phyloP scores from a whole-genome alignment of 2,797 vertebrate genomes.

The Labroides dimidiatus region DNA sequence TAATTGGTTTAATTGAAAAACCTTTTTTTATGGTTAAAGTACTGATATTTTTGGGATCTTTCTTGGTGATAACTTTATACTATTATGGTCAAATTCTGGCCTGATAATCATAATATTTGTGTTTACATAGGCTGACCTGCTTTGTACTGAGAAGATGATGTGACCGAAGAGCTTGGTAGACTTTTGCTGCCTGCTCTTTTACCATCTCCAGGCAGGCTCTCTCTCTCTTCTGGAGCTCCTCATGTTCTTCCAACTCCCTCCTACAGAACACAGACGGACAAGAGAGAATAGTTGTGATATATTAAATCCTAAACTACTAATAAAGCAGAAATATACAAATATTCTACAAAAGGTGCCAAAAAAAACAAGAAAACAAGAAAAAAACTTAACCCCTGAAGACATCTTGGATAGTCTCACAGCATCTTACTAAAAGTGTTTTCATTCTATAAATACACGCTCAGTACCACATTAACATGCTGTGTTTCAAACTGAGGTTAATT shows the following conservation, averaged over 20 bases:
- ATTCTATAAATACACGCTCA: not conserved
- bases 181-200: slow-evolving; percentile 83
- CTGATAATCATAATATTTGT: not conserved
- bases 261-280: slow-evolving; percentile 75
- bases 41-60: too few species aligned
- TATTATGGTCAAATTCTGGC: not conserved
- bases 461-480: not conserved
- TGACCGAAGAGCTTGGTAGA: slow-evolving; percentile 86
- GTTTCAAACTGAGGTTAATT: slow-evolving; percentile 6
- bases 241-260: slow-evolving; percentile 85
- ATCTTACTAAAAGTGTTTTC: too few species aligned
- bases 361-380: too few species aligned
- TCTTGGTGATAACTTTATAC: too few species aligned
- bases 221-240: slow-evolving; percentile 85
- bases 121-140: slow-evolving; percentile 82
- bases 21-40: too few species aligned
- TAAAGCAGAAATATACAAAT: not conserved
- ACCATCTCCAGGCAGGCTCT: slow-evolving; percentile 78
- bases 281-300: slow-evolving; percentile 1
- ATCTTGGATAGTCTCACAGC: too few species aligned
- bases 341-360: too few species aligned
- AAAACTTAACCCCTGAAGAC: too few species aligned
- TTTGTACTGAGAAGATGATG: slow-evolving; percentile 96
- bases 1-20: too few species aligned
- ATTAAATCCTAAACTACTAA: not conserved